Conservation (phyloP, 2,888 invertebrate species). For the Pristionchus exspectatus region DNA sequence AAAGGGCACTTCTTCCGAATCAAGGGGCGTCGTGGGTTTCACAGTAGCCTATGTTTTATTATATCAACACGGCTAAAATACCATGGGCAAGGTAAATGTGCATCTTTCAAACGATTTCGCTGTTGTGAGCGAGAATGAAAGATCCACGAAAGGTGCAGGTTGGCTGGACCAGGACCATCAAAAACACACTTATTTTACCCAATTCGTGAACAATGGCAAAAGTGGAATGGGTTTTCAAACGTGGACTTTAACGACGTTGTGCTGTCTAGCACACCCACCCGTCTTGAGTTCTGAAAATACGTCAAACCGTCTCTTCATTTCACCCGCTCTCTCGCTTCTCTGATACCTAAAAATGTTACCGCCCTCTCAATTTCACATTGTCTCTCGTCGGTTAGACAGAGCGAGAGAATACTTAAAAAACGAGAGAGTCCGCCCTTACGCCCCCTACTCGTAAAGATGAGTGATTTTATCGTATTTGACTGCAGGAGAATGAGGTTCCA, state of each 20-base stretch:
- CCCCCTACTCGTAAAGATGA: slow-evolving; percentile 4
- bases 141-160: too few species aligned
- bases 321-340: background rate
- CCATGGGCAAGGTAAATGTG: too few species aligned
- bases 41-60: too few species aligned
- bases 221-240: background rate
- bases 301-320: background rate
- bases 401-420: background rate
- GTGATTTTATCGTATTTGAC: slow-evolving; percentile 1
- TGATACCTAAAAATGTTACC: background rate
- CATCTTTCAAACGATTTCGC: too few species aligned
- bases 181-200: too few species aligned
- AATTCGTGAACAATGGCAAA: background rate
- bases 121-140: too few species aligned
- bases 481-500: background rate
- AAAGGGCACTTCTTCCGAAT: background rate
- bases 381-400: background rate
- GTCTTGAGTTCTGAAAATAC: background rate
- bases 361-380: background rate
- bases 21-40: too few species aligned
- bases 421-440: background rate
- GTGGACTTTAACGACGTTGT: background rate
- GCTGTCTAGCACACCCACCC: background rate
- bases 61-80: too few species aligned
- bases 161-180: too few species aligned